Percentiles rank a stretch among this genome's conserved stretches.
Conservation (phyloP, 2,113 vertebrate species). For the Willisornis vidua region DNA sequence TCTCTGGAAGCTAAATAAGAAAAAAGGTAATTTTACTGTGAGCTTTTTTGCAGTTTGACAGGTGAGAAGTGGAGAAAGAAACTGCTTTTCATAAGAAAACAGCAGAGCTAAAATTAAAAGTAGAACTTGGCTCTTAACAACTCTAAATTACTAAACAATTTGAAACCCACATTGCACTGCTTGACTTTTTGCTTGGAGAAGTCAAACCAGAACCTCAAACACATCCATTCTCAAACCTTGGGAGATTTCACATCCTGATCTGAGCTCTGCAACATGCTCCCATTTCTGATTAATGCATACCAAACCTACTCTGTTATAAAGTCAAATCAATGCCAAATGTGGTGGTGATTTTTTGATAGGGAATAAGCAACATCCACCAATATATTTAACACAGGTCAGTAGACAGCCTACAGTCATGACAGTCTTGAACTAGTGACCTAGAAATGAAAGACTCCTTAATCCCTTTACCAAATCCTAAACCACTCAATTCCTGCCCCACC, state of each 20-base stretch:
- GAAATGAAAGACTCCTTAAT: constrained; percentile 66
- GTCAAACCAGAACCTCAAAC: constrained; percentile 44
- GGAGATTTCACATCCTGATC: constrained; percentile 56
- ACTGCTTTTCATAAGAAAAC: constrained; percentile 23
- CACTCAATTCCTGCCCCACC: constrained; percentile 65
- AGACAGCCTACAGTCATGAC: constrained; percentile 65
- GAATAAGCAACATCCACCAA: constrained; percentile 51
- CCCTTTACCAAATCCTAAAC: constrained; percentile 69
- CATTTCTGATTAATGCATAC: constrained; percentile 65
- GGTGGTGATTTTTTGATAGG: constrained; percentile 65
- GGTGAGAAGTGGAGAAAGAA: constrained; percentile 54
- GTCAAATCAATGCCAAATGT: constrained; percentile 69
- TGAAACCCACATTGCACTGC: constrained; percentile 34
- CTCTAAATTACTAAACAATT: constrained; percentile 45
- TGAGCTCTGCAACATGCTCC: constrained; percentile 53
- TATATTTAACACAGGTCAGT: constrained; percentile 66
- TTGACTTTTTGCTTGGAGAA: constrained; percentile 47
- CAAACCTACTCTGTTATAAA: constrained; percentile 57
- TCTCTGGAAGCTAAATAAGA: constrained; percentile 52
- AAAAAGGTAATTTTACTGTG: constrained; percentile 19
- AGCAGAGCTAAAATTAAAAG: constrained; percentile 50
- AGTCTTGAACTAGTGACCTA: constrained; percentile 70
- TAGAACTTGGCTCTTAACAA: constrained; percentile 39
- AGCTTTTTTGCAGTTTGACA: constrained; percentile 28
- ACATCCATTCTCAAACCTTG: constrained; percentile 58